These are phyloP conservation scores for Tor tambroides DNA, from an alignment of 2,113 vertebrate genomes.

Conservation along the genomic window DNA sequence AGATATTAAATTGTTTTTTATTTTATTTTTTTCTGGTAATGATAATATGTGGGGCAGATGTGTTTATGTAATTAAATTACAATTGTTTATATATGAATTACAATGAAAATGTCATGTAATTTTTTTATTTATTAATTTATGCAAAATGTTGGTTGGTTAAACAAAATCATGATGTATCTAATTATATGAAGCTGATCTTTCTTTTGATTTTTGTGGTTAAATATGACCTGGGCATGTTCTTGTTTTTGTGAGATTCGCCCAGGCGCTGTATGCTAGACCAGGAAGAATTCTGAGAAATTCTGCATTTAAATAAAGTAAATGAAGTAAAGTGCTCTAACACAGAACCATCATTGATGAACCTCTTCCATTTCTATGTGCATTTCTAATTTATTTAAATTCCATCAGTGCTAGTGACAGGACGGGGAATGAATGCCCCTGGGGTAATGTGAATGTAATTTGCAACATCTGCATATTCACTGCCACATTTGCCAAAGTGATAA, in stretches of 20 bases:
- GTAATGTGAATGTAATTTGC: slow-evolving; percentile 29
- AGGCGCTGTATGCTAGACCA: background rate
- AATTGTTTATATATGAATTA: background rate
- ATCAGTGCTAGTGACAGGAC: slow-evolving; percentile 29
- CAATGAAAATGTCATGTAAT: background rate
- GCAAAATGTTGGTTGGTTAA: background rate
- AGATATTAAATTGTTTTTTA: too few species aligned
- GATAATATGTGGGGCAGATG: background rate
- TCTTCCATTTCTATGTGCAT: slow-evolving; percentile 24
- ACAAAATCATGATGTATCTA: background rate
- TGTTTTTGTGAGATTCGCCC: background rate
- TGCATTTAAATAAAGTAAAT: slow-evolving; percentile 10
- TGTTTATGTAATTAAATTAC: too few species aligned
- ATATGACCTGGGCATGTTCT: background rate
- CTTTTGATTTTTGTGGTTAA: background rate
- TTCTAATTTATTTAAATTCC: slow-evolving; percentile 43
- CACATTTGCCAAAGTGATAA: slow-evolving; percentile 25
- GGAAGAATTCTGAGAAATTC: background rate
- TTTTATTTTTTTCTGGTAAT: background rate
- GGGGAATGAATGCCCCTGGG: slow-evolving; percentile 31
- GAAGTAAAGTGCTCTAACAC: slow-evolving; percentile 8
- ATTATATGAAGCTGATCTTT: background rate
- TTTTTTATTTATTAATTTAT: background rate
- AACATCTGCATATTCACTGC: slow-evolving; percentile 34
- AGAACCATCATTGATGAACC: slow-evolving; percentile 17